Evolutionary conservation across 2,797 vertebrate species (phyloP), one percentile per base, ranked within the genome.

Genomic region (Silurus aristotelis): DNA sequence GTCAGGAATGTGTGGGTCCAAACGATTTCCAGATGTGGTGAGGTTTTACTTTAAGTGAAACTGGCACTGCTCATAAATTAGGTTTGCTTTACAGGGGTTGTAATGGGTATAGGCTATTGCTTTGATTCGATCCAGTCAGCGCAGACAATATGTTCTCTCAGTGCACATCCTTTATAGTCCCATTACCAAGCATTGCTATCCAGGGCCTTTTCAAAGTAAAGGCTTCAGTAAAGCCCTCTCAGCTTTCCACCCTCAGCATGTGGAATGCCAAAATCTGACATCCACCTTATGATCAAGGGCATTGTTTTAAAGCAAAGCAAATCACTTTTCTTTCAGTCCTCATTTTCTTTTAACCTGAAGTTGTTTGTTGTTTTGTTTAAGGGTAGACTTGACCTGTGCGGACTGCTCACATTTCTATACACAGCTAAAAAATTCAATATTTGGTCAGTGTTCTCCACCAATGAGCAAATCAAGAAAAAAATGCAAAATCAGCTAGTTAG

Each of bases 1-100:
- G 67, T 63, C 76, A 81, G 85, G 83, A 88, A 88, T 87, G 87
- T 87, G 85, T 88, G 85, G 80, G 85, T 83, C 64, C 71, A 79
- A 84, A 87, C 67, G 7, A 85, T 87, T 86, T 87, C 83, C 86
- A 87, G 88, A 89, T 87, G 86, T 83, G 78, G 75, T n/a, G 25
- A 38, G 48, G 19, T 14, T 83, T 86, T 89, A 60, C 76, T 79
- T 80, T 82, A 86, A 87, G 77, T 84, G 82, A 80, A 81, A 78
- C 84, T 86, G 82, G 82, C 86, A 82, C 80, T 84, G 77, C 58
- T 87, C 84, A 86, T 84, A 82, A 83, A 89, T 81, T 85, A 83
- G 15, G 55, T 84, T 70, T 82, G 83, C 85, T 86, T 86, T 87
- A 86, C 77, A 80, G 67, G 63, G 56, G 60, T 81, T 80, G 77